Conservation (phyloP, 2,888 invertebrate species). For the Ornithoptera priamus region DNA sequence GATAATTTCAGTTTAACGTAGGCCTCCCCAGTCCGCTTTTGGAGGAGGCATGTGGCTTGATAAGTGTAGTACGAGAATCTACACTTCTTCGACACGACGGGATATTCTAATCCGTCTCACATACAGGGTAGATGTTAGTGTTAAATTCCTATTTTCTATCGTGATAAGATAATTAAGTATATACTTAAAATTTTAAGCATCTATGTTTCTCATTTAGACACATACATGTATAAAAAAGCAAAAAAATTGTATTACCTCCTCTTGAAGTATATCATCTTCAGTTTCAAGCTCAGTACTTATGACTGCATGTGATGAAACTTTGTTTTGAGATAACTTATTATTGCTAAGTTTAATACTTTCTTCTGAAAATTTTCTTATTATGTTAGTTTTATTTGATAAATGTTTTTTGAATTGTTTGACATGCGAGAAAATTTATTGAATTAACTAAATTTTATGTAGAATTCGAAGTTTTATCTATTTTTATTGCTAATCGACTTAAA, state of each 20-base stretch:
- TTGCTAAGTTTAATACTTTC: constrained; percentile 21
- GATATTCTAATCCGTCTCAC: too few species aligned
- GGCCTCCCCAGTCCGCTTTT: too few species aligned
- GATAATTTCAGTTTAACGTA: too few species aligned
- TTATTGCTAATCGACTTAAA: too few species aligned
- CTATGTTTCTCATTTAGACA: not conserved
- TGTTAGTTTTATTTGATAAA: not conserved
- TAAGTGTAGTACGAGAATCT: too few species aligned
- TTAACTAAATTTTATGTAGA: too few species aligned
- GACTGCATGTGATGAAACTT: constrained; percentile 9
- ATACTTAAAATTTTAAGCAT: not conserved
- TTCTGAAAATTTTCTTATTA: constrained; percentile 5
- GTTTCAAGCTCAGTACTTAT: constrained; percentile 2
- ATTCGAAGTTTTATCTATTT: too few species aligned
- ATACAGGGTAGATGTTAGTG: too few species aligned
- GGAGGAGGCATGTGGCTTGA: too few species aligned
- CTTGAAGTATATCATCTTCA: constrained; percentile 17
- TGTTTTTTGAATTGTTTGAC: not conserved
- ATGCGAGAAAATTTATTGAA: not conserved
- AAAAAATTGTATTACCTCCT: constrained; percentile 9
- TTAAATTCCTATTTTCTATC: too few species aligned
- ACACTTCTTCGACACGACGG: too few species aligned
- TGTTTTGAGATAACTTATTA: constrained; percentile 2
- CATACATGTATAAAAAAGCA: not conserved
- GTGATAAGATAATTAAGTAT: too few species aligned